Conservation (phyloP, 2,113 vertebrate genomes). For the Embiotoca jacksoni region DNA sequence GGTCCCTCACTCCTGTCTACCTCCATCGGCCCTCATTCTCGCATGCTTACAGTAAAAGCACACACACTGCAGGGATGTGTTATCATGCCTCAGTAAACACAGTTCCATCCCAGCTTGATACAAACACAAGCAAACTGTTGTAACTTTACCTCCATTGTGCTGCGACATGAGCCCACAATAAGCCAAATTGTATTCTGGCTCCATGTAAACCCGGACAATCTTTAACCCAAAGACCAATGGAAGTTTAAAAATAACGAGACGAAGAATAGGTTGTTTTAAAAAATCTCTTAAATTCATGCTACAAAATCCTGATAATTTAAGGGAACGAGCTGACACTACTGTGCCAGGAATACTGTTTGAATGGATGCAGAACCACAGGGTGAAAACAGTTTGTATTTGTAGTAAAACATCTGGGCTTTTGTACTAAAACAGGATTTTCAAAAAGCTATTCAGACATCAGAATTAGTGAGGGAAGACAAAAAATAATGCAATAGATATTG, state of each 20-base stretch:
- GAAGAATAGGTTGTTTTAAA: too few species aligned
- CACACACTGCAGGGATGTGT: slow-evolving; percentile 53
- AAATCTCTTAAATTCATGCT: background rate
- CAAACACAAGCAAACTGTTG: slow-evolving; percentile 44
- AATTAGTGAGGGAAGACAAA: too few species aligned
- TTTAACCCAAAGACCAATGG: background rate
- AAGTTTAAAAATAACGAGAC: background rate
- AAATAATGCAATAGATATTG: too few species aligned
- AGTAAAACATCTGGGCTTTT: too few species aligned
- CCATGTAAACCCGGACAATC: background rate
- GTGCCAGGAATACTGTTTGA: too few species aligned
- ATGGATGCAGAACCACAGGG: too few species aligned
- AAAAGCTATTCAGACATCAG: too few species aligned
- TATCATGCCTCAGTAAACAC: slow-evolving; percentile 60
- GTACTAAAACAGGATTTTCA: too few species aligned
- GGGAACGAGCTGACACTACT: background rate
- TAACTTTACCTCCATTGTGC: slow-evolving; percentile 17
- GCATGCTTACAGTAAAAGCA: slow-evolving; percentile 20
- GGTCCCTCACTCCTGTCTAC: slow-evolving; percentile 5
- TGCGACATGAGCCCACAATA: background rate
- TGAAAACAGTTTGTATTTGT: too few species aligned
- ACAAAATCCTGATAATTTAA: background rate
- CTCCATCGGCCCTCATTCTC: background rate
- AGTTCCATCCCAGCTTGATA: slow-evolving; percentile 29
- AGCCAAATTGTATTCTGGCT: background rate